phyloP scores from a whole-genome alignment of 2,113 vertebrate species.

The Tachysurus vachellii region DNA sequence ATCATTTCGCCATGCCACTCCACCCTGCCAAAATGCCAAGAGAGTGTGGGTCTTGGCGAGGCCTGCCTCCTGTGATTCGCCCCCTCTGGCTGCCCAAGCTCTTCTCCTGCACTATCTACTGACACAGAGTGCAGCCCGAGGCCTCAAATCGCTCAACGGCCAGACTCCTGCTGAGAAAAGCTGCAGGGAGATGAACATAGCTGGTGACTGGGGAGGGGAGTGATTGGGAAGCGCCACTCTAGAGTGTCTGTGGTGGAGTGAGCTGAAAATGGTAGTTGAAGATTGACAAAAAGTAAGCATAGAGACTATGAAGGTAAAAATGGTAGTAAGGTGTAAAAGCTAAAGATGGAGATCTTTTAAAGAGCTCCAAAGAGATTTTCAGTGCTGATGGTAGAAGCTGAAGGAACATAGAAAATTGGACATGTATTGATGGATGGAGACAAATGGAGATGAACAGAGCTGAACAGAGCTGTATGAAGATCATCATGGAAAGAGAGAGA shows the following conservation, averaged over 20 bases:
- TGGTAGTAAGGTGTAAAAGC: not conserved
- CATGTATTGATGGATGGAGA: not conserved
- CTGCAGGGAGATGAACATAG: conserved; percentile 30
- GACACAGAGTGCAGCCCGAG: conserved; percentile 76
- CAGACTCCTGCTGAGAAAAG: conserved; percentile 65
- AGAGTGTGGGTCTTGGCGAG: conserved; percentile 78
- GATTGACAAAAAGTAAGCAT: not conserved
- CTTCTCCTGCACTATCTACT: conserved; percentile 77
- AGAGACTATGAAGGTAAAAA: not conserved
- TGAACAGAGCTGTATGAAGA: not conserved
- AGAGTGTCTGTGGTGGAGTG: conserved; percentile 2
- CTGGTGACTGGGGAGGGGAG: conserved; percentile 40
- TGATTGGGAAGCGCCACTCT: not conserved
- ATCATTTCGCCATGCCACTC: conserved; percentile 75
- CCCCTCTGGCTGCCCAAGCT: conserved; percentile 68
- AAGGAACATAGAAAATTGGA: not conserved
- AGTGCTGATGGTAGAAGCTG: not conserved
- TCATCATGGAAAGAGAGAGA: not conserved
- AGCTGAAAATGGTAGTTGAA: not conserved
- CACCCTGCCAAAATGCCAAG: conserved; percentile 81
- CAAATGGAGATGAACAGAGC: not conserved
- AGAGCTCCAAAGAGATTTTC: not conserved
- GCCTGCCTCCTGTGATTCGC: conserved; percentile 62
- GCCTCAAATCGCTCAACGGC: conserved; percentile 67
- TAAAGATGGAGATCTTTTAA: not conserved